Evolutionary conservation across 2,113 vertebrate species (phyloP).

Genomic region (Alethe castanea): DNA sequence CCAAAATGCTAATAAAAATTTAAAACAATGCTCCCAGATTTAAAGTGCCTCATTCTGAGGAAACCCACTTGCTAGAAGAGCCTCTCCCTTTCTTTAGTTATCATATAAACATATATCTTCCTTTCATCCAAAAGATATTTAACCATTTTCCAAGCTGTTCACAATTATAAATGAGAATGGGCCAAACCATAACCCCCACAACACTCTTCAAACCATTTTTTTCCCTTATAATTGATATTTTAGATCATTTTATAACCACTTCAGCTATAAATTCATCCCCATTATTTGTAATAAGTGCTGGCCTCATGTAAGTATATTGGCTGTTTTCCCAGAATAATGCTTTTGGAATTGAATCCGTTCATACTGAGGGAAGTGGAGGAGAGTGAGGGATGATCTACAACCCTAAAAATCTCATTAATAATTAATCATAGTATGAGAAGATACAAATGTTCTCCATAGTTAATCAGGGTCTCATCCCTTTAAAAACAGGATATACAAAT

Average conservation of each 20-base stretch:
- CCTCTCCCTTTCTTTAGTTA: not conserved
- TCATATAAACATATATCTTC: not conserved
- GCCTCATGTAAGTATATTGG: constrained; percentile 26
- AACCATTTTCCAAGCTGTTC: not conserved
- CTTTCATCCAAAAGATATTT: not conserved
- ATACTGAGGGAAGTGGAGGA: not conserved
- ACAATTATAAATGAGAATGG: constrained; percentile 28
- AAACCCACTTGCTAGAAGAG: not conserved
- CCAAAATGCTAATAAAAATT: not conserved
- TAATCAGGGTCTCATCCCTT: not conserved
- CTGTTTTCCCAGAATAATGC: constrained; percentile 48
- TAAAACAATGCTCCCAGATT: not conserved
- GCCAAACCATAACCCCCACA: not conserved
- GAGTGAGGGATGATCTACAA: not conserved
- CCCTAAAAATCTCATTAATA: constrained; percentile 8
- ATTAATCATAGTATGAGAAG: not conserved
- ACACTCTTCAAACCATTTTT: not conserved
- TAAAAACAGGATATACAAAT: not conserved
- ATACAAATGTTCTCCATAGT: not conserved
- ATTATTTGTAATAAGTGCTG: constrained; percentile 49
- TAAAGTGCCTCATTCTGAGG: not conserved
- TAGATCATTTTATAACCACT: constrained; percentile 12
- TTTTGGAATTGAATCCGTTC: constrained; percentile 25
- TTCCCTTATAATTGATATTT: constrained; percentile 52
- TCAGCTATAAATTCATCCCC: constrained; percentile 42